Evolutionary conservation across 2,888 invertebrate genomes (phyloP).

Genomic region (Augochlorella aurata): DNA sequence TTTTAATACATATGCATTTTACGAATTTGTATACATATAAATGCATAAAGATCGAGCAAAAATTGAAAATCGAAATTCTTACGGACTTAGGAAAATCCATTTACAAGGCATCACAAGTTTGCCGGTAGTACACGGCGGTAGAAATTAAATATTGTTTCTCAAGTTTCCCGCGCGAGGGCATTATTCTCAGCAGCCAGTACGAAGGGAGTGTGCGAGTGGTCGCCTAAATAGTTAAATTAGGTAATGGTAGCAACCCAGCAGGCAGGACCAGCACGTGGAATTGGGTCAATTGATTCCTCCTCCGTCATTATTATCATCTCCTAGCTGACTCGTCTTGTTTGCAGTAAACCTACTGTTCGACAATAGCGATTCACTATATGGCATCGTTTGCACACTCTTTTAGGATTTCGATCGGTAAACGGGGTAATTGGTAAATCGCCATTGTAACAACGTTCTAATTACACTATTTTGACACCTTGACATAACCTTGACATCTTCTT

Average conservation of each 20-base stretch:
- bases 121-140: not conserved
- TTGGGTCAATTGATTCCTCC: conserved; percentile 77
- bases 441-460: not conserved
- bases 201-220: conserved; percentile 39
- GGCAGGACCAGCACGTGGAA: conserved; percentile 67
- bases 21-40: no score
- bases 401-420: not conserved
- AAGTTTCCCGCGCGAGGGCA: conserved; percentile 45
- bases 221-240: conserved; percentile 77
- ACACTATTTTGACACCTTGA: not conserved
- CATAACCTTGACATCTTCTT: not conserved
- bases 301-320: conserved; percentile 56
- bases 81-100: not conserved
- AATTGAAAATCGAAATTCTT: not conserved
- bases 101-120: not conserved
- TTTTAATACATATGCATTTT: no score
- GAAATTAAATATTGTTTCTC: conserved; percentile 52
- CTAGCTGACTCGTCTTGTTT: conserved; percentile 50
- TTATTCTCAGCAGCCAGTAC: conserved; percentile 38
- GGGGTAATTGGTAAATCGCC: not conserved
- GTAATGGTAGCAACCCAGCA: conserved; percentile 66
- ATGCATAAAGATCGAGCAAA: no score
- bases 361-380: conserved; percentile 37
- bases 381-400: not conserved
- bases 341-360: conserved; percentile 48